Evolutionary conservation across 2,113 vertebrate genomes (phyloP).

Genomic region (Aegotheles bennettii): DNA sequence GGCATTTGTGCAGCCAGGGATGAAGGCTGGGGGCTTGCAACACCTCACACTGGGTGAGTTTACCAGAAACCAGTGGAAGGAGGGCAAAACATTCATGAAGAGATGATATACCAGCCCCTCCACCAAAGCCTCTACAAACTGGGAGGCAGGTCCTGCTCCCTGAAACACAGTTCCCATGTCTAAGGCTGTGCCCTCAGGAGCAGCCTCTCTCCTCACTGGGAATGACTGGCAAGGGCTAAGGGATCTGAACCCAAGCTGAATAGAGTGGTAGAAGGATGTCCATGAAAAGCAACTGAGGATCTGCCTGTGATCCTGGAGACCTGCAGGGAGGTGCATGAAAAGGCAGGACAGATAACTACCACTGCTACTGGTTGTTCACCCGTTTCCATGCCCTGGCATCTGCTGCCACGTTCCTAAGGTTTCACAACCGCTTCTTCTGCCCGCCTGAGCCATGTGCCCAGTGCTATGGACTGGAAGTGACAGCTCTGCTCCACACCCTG

Average conservation of each 20-base stretch:
- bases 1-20: background rate
- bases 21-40: background rate
- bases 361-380: background rate
- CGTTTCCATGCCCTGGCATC: background rate
- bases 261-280: rapidly evolving
- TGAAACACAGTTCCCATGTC: background rate
- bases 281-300: background rate
- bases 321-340: background rate
- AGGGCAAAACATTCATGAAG: background rate
- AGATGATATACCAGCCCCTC: background rate
- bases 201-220: background rate
- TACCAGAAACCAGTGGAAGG: background rate
- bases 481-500: background rate
- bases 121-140: background rate
- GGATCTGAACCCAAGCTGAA: background rate
- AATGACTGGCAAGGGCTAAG: background rate
- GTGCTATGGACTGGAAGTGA: background rate
- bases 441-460: background rate
- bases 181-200: background rate
- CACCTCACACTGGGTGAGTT: background rate
- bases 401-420: background rate
- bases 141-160: background rate
- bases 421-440: background rate
- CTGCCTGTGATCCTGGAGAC: rapidly evolving
- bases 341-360: background rate